These are phyloP conservation scores for Budorcas taxicolor DNA, from an alignment of 2,113 vertebrate species.

Conservation along the genomic window DNA sequence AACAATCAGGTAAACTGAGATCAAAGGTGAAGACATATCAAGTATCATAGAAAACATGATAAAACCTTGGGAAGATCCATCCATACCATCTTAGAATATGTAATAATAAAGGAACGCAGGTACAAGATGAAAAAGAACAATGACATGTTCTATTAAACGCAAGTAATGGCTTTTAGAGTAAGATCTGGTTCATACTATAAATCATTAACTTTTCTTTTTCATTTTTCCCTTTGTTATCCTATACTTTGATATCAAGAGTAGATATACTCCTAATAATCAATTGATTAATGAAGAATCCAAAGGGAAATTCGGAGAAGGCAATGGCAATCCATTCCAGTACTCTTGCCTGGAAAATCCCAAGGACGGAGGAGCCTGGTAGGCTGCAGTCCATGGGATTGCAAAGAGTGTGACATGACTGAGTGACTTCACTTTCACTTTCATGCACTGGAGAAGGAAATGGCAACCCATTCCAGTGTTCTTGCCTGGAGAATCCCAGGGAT, in stretches of 20 bases:
- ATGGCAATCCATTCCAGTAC: neutral
- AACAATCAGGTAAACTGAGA: neutral
- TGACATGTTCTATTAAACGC: neutral
- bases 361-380: neutral
- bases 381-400: fast-evolving
- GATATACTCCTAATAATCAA: neutral
- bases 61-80: neutral
- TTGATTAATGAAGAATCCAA: neutral
- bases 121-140: neutral
- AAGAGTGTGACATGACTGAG: neutral
- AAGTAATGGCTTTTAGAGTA: neutral
- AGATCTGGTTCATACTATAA: neutral
- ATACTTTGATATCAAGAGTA: neutral
- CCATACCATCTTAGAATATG: neutral
- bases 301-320: neutral
- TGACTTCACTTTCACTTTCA: neutral
- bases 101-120: neutral
- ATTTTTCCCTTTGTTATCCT: neutral
- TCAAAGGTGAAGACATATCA: neutral
- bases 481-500: neutral
- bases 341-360: neutral
- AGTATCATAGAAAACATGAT: neutral
- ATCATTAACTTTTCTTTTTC: neutral
- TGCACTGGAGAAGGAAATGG: neutral
- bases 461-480: neutral